These are phyloP conservation scores for Pollicipes pollicipes DNA, from an alignment of 1,140 invertebrate genomes.

Conservation along the genomic window DNA sequence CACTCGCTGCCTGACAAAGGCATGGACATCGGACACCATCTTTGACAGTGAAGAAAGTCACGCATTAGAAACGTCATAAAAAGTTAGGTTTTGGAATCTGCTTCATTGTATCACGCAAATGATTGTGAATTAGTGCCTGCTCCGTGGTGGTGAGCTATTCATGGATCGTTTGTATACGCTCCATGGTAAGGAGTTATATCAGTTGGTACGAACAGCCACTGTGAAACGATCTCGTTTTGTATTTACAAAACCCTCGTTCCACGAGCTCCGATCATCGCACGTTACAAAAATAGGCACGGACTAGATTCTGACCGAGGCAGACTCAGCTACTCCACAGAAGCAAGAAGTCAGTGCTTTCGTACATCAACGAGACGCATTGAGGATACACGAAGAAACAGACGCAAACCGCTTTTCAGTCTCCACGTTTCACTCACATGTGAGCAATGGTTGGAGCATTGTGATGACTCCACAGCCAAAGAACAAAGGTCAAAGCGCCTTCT, in stretches of 20 bases:
- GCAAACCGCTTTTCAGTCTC: background rate
- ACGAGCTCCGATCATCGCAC: background rate
- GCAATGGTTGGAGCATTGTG: background rate
- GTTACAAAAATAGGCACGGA: background rate
- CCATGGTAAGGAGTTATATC: no score
- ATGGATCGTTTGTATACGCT: no score
- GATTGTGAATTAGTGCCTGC: no score
- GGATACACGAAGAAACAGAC: background rate
- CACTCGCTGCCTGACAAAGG: no score
- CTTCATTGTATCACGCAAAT: no score
- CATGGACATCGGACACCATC: no score
- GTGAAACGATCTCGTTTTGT: no score
- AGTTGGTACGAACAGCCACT: no score
- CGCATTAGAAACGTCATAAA: no score
- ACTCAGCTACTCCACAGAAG: background rate
- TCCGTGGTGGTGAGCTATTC: no score
- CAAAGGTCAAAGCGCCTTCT: background rate
- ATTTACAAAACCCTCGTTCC: background rate
- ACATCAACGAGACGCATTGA: background rate
- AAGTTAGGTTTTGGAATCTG: no score
- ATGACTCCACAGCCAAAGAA: background rate
- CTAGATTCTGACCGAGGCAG: background rate
- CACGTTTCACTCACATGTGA: background rate
- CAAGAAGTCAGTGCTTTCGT: background rate
- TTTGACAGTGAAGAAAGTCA: no score